A percentile compares a stretch with the other conserved stretches of the same genome.
These are phyloP conservation scores for Seira sanloemensis DNA, from an alignment of 2,888 invertebrate species.

Conservation along the genomic window DNA sequence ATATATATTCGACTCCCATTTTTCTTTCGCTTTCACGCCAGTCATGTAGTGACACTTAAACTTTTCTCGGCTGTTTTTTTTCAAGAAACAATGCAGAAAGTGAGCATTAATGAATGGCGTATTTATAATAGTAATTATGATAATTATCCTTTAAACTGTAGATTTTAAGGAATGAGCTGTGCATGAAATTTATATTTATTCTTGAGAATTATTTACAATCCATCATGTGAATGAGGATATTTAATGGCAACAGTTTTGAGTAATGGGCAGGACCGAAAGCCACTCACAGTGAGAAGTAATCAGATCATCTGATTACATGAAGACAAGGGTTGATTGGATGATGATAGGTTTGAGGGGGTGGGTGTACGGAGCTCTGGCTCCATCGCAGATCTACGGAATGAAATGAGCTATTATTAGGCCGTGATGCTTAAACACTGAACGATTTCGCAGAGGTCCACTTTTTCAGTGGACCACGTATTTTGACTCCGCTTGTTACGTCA, in stretches of 20 bases:
- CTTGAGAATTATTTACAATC: not conserved
- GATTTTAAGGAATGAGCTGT: not conserved
- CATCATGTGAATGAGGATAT: constrained; percentile 21
- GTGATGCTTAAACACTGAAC: too few species aligned
- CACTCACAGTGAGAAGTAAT: constrained; percentile 48
- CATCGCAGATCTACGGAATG: constrained; percentile 14
- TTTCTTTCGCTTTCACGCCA: constrained; percentile 65
- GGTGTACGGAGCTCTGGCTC: not conserved
- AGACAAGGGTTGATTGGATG: constrained; percentile 66
- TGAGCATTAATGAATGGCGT: constrained; percentile 1
- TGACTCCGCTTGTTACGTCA: not conserved
- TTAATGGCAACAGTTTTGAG: constrained; percentile 24
- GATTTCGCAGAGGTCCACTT: not conserved
- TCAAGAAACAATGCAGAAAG: not conserved
- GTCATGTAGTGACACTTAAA: constrained; percentile 63
- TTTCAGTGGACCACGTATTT: not conserved
- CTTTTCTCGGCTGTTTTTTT: constrained; percentile 54
- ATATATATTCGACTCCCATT: constrained; percentile 60
- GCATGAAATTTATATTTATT: not conserved
- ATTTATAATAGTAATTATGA: constrained; percentile 20
- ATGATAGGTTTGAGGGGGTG: constrained; percentile 51
- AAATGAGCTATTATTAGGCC: constrained; percentile 27
- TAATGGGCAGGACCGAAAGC: not conserved
- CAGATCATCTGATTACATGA: constrained; percentile 59
- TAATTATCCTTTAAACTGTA: not conserved